Evolutionary conservation across 1,140 invertebrate genomes (phyloP).

Genomic region (Parapsyche elsis): DNA sequence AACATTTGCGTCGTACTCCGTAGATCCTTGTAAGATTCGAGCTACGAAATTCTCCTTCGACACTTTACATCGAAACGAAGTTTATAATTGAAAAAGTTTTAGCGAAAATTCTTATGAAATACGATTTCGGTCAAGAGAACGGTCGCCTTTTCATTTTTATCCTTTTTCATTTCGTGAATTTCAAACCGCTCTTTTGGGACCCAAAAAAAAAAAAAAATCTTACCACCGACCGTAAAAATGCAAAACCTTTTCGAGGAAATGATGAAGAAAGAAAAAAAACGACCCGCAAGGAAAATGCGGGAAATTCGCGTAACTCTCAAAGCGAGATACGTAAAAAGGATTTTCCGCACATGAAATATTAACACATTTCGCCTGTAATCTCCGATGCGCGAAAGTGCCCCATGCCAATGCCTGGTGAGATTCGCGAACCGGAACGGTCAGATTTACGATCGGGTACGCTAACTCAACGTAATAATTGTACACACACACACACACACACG

Average conservation of each 20-base stretch:
- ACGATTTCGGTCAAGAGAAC: not conserved
- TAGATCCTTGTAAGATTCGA: too few relatives aligned
- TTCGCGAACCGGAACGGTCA: too few relatives aligned
- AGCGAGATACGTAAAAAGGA: too few relatives aligned
- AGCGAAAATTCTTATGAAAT: constrained; percentile 12
- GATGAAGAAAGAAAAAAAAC: not conserved
- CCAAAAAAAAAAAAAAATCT: not conserved
- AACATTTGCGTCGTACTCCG: too few relatives aligned
- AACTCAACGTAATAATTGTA: too few relatives aligned
- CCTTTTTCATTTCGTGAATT: not conserved
- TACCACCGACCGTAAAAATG: not conserved
- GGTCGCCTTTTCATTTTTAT: constrained; percentile 5
- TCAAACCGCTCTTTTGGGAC: not conserved
- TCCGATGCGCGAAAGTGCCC: too few relatives aligned
- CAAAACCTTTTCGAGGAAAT: not conserved
- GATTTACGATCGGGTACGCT: too few relatives aligned
- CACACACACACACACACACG: too few relatives aligned
- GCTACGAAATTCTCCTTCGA: too few relatives aligned
- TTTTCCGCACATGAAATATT: not conserved
- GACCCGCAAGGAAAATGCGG: not conserved
- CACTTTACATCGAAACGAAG: not conserved
- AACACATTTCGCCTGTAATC: not conserved
- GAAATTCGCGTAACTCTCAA: too few relatives aligned
- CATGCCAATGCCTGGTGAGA: too few relatives aligned
- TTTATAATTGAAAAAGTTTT: constrained; percentile 31